These are phyloP conservation scores for Entelurus aequoreus DNA, from an alignment of 2,113 vertebrate genomes.

Conservation along the genomic window DNA sequence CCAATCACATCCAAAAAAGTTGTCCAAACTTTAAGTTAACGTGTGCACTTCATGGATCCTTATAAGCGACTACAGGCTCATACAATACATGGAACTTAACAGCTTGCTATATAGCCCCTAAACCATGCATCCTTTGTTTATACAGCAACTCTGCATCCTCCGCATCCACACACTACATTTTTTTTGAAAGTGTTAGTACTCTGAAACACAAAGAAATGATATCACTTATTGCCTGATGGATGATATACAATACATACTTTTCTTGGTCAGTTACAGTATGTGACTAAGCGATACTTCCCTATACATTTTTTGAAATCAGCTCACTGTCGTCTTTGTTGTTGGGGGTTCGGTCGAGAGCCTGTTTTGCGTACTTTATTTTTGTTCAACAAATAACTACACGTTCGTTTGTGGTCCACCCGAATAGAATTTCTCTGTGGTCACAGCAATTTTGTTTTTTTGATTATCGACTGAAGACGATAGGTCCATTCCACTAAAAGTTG, in stretches of 20 bases:
- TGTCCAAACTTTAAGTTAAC: conserved; percentile 31
- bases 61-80: conserved; percentile 21
- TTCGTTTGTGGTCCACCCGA: background rate
- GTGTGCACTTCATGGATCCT: conserved; percentile 19
- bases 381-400: conserved; percentile 30
- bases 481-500: conserved; percentile 70
- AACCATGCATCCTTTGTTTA: conserved; percentile 23
- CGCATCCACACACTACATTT: conserved; percentile 3
- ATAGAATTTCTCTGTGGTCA: conserved; percentile 7
- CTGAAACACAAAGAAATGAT: conserved; percentile 63
- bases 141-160: conserved; percentile 8
- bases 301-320: conserved; percentile 39
- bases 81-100: conserved; percentile 27
- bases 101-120: conserved; percentile 25
- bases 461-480: conserved; percentile 70
- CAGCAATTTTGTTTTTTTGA: background rate
- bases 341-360: conserved; percentile 17
- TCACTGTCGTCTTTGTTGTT: conserved; percentile 5
- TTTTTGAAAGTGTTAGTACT: conserved; percentile 53
- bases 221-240: conserved; percentile 71
- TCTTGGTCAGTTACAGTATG: conserved; percentile 24
- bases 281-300: conserved; percentile 38
- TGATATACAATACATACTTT: conserved; percentile 51
- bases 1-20: conserved; percentile 24
- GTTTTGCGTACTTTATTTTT: conserved; percentile 13